These are phyloP conservation scores for Trichomalopsis sarcophagae DNA, from an alignment of 1,140 invertebrate genomes.

Conservation along the genomic window DNA sequence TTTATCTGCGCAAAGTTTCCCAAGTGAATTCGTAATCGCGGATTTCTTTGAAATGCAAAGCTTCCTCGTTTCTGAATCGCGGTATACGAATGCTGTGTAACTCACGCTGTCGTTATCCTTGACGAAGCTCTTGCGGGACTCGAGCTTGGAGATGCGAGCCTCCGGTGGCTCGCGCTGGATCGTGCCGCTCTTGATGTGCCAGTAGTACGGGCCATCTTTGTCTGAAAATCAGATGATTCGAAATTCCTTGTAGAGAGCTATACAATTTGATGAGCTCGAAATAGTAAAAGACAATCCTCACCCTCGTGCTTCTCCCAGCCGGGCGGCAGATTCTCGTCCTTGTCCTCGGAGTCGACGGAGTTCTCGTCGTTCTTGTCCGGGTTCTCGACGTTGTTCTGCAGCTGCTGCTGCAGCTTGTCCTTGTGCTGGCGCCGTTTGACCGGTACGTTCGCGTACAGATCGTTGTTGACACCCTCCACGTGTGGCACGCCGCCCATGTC, in stretches of 20 bases:
- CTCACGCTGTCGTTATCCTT: conserved; percentile 79
- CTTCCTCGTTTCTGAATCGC: neutral
- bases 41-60: conserved; percentile 11
- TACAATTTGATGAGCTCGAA: neutral
- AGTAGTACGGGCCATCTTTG: conserved; percentile 95
- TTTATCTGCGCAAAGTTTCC: conserved; percentile 67
- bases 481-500: conserved; percentile 78
- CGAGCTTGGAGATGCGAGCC: conserved; percentile 71
- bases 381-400: conserved; percentile 65
- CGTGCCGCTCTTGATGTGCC: conserved; percentile 98
- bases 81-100: conserved; percentile 9
- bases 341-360: conserved; percentile 72
- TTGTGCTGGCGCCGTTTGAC: conserved; percentile 80
- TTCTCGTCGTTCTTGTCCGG: conserved; percentile 72
- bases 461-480: conserved; percentile 83
- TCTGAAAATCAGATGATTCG: conserved; percentile 77
- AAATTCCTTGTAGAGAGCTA: neutral
- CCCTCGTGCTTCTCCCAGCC: conserved; percentile 97
- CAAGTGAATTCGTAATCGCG: neutral
- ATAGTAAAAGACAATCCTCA: conserved; percentile 62
- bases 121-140: conserved; percentile 73
- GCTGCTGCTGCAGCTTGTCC: conserved; percentile 61
- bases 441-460: conserved; percentile 82
- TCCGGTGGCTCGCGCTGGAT: conserved; percentile 94
- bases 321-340: conserved; percentile 80